Evolutionary conservation across 2,113 vertebrate genomes (phyloP).

Genomic region (Ariopsis seemanni): DNA sequence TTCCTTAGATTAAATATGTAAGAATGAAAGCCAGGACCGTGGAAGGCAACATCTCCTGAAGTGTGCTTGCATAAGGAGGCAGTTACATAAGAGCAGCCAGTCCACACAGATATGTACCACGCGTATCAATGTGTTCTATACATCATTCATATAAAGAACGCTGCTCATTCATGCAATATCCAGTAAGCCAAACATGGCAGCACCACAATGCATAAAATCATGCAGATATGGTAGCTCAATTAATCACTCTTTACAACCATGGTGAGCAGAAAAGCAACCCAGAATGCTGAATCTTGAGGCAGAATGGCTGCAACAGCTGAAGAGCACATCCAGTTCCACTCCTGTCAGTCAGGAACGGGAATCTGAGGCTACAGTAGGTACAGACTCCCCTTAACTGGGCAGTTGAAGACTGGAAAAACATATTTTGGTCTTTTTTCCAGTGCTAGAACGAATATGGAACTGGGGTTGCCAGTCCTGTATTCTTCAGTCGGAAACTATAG

Average conservation of each 20-base stretch:
- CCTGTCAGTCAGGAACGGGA: background rate
- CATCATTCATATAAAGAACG: constrained; percentile 25
- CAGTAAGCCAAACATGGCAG: background rate
- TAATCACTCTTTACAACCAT: background rate
- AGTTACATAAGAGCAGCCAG: constrained; percentile 44
- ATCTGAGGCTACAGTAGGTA: background rate
- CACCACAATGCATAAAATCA: too few species aligned
- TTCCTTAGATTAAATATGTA: background rate
- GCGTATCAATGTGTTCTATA: constrained; percentile 26
- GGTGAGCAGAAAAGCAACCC: background rate
- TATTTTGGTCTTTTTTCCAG: background rate
- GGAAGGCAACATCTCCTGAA: constrained; percentile 21
- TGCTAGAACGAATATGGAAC: background rate
- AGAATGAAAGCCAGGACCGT: background rate
- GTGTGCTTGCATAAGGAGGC: constrained; percentile 12
- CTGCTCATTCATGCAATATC: constrained; percentile 3
- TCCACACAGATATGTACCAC: constrained; percentile 18
- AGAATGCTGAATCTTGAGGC: background rate
- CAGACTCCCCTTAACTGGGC: background rate
- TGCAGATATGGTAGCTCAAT: background rate
- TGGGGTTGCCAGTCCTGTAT: background rate
- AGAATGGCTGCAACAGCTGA: background rate
- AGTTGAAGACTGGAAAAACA: background rate
- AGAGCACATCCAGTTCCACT: background rate
- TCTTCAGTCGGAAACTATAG: background rate